A percentile compares a stretch with the other conserved stretches of the same genome.
Evolutionary conservation across 1,140 invertebrate species (phyloP).

Genomic region (Gonioctena quinquepunctata): DNA sequence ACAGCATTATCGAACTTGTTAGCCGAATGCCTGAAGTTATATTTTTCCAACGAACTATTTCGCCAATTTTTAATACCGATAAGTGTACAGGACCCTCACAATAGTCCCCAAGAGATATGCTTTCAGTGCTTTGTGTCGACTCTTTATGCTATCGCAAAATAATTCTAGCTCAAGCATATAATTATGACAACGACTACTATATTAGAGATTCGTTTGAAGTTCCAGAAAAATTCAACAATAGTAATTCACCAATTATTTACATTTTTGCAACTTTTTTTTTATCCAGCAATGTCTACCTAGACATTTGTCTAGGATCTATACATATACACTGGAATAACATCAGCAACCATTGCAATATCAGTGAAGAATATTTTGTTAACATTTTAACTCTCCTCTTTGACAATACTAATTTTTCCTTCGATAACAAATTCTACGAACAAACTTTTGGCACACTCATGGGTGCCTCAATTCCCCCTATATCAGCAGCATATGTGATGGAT

Average conservation of each 20-base stretch:
- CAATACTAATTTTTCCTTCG: neutral
- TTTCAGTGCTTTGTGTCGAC: no score
- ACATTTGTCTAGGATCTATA: neutral
- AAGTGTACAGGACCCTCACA: no score
- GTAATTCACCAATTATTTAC: neutral
- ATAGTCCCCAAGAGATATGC: no score
- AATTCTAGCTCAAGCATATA: neutral
- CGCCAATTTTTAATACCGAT: no score
- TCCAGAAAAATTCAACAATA: neutral
- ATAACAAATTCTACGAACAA: neutral
- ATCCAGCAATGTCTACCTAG: neutral
- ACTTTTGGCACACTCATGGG: neutral
- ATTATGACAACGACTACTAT: no score
- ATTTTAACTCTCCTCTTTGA: neutral
- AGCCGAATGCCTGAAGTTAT: no score
- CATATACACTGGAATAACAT: neutral
- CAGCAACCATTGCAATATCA: neutral
- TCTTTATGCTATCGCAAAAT: no score
- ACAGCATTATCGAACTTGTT: no score
- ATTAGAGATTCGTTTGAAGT: no score
- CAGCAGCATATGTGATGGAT: conserved; percentile 1
- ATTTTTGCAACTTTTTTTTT: neutral
- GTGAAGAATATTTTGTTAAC: neutral
- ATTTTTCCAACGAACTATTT: no score
- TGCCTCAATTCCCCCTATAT: neutral